These are phyloP conservation scores for Sebastes oblongus DNA, from an alignment of 2,797 vertebrate genomes.

Conservation along the genomic window DNA sequence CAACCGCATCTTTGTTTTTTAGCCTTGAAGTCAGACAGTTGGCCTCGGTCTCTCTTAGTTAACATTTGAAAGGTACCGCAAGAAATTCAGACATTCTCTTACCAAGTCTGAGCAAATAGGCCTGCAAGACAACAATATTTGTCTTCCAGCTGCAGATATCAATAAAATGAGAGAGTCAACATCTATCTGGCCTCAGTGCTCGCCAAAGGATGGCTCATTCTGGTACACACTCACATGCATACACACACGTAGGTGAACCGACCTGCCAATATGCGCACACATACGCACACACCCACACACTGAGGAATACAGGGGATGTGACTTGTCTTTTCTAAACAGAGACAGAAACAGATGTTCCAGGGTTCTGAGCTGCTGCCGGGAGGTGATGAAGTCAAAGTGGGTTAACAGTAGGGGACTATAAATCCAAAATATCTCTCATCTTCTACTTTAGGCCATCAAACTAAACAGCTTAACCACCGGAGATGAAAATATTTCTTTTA, in stretches of 20 bases:
- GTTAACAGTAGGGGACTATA: constrained; percentile 11
- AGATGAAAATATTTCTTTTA: constrained; percentile 45
- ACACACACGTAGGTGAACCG: not conserved
- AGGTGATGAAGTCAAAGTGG: constrained; percentile 41
- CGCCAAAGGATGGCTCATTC: constrained; percentile 32
- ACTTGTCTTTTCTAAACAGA: constrained; percentile 50
- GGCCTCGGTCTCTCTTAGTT: constrained; percentile 17
- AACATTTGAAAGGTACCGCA: constrained; percentile 41
- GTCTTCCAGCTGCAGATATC: constrained; percentile 59
- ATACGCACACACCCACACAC: not conserved
- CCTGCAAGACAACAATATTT: constrained; percentile 53
- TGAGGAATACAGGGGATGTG: constrained; percentile 26
- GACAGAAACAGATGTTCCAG: constrained; percentile 35
- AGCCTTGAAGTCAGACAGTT: constrained; percentile 50
- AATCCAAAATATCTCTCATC: constrained; percentile 44
- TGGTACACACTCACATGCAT: not conserved
- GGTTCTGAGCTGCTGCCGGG: constrained; percentile 31
- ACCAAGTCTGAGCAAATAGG: constrained; percentile 58
- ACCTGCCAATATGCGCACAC: not conserved
- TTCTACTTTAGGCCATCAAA: constrained; percentile 38
- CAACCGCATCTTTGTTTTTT: constrained; percentile 52
- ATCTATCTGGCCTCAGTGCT: constrained; percentile 18
- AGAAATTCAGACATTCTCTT: constrained; percentile 43
- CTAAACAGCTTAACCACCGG: constrained; percentile 15
- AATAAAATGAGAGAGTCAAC: constrained; percentile 60